These are phyloP conservation scores for Drosophila eugracilis DNA, from an alignment of 1,140 invertebrate genomes.

Conservation along the genomic window DNA sequence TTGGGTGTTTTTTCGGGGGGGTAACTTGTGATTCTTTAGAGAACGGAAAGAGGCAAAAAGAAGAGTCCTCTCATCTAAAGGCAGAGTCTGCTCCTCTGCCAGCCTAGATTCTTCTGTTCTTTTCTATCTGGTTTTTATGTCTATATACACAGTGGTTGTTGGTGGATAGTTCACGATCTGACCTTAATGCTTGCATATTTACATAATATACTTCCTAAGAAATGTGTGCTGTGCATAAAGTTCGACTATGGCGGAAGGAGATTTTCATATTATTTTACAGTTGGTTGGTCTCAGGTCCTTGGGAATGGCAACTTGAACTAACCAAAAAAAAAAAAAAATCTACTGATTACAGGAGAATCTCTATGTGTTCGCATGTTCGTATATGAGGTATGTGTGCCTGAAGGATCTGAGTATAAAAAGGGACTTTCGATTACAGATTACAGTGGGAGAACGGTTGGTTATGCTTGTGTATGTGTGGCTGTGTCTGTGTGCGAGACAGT, in stretches of 20 bases:
- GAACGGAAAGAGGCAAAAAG: background rate
- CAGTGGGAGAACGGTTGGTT: constrained; percentile 41
- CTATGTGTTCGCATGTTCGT: constrained; percentile 25
- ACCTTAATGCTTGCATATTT: constrained; percentile 22
- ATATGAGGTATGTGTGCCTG: constrained; percentile 41
- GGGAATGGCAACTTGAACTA: constrained; percentile 33
- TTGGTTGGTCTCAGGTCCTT: constrained; percentile 4
- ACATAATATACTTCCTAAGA: constrained; percentile 15
- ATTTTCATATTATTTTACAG: constrained; percentile 2
- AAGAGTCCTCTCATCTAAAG: background rate
- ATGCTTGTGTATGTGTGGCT: constrained; percentile 33
- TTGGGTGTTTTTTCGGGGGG: constrained; percentile 11
- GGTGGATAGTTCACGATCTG: constrained; percentile 1
- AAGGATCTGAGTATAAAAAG: constrained; percentile 21
- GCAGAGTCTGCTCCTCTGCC: constrained; percentile 6
- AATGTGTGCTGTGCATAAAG: constrained; percentile 1
- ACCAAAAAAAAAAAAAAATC: constrained; percentile 46
- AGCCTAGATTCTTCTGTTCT: constrained; percentile 28
- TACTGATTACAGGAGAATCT: constrained; percentile 14
- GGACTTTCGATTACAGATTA: constrained; percentile 60
- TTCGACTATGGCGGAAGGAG: background rate
- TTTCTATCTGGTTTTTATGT: constrained; percentile 12
- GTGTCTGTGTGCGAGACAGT: constrained; percentile 21
- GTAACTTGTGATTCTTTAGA: constrained; percentile 1
- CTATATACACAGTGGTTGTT: constrained; percentile 49